These are phyloP conservation scores for Enteromius unitaeniatus DNA, from an alignment of 2,797 vertebrate genomes.

Conservation along the genomic window DNA sequence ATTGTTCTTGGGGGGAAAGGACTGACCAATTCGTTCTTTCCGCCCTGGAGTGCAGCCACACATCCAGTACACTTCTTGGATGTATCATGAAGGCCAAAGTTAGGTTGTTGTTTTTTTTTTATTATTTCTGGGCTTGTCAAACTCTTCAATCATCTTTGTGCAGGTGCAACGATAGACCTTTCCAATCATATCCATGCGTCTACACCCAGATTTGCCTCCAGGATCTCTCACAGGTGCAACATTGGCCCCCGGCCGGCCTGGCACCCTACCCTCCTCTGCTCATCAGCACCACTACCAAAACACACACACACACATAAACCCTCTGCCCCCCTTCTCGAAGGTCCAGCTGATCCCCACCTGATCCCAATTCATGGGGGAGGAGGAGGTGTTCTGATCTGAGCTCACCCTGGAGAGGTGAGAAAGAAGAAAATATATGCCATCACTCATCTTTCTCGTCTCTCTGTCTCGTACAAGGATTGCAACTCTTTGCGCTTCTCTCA, in stretches of 20 bases:
- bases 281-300: slow-evolving; percentile 56
- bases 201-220: slow-evolving; percentile 64
- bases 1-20: slow-evolving; percentile 51
- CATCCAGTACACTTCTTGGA: slow-evolving; percentile 16
- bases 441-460: slow-evolving; percentile 24
- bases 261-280: slow-evolving; percentile 55
- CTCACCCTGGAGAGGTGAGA: slow-evolving; percentile 52
- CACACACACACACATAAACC: slow-evolving; percentile 49
- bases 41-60: slow-evolving; percentile 17
- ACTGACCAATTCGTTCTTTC: slow-evolving; percentile 38
- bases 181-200: slow-evolving; percentile 63
- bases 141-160: slow-evolving; percentile 26
- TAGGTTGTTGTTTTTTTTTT: not conserved
- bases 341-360: slow-evolving; percentile 65
- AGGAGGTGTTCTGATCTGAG: slow-evolving; percentile 48
- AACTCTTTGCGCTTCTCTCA: slow-evolving; percentile 38
- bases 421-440: slow-evolving; percentile 52
- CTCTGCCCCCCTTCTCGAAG: slow-evolving; percentile 38
- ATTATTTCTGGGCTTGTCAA: slow-evolving; percentile 34
- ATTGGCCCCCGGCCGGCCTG: slow-evolving; percentile 60
- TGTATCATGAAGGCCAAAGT: slow-evolving; percentile 13
- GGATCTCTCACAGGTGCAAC: slow-evolving; percentile 62
- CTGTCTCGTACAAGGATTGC: slow-evolving; percentile 3
- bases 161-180: slow-evolving; percentile 69
- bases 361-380: slow-evolving; percentile 55